These are phyloP conservation scores for Tipula confusa DNA, from an alignment of 2,888 invertebrate genomes.

Conservation along the genomic window DNA sequence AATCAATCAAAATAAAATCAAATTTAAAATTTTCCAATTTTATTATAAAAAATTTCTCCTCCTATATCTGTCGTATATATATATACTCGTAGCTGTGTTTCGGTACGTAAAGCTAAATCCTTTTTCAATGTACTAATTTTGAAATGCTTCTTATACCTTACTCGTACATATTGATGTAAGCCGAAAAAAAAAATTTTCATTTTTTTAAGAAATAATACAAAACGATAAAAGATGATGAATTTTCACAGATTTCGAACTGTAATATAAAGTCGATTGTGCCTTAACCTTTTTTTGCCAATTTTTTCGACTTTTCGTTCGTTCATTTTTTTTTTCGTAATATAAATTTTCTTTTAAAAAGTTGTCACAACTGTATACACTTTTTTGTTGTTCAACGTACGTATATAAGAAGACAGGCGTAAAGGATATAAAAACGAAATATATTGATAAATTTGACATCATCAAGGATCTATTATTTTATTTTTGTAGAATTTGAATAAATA, in stretches of 20 bases:
- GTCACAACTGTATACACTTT: slow-evolving; percentile 21
- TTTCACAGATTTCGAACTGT: slow-evolving; percentile 12
- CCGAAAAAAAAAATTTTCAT: not conserved
- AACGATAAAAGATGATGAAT: slow-evolving; percentile 25
- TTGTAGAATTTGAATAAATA: slow-evolving; percentile 15
- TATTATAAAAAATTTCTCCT: not conserved
- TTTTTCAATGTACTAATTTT: slow-evolving; percentile 8
- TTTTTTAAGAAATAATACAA: not conserved
- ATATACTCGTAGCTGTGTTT: too few relatives aligned
- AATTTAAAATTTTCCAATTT: slow-evolving; percentile 12
- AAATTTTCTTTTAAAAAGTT: slow-evolving; percentile 21
- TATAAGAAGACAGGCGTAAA: slow-evolving; percentile 5
- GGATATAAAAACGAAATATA: not conserved
- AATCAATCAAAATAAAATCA: slow-evolving; percentile 25
- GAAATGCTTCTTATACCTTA: not conserved
- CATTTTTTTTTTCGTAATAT: not conserved
- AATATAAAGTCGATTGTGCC: slow-evolving; percentile 20
- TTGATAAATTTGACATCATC: slow-evolving; percentile 25
- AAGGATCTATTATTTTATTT: slow-evolving; percentile 25
- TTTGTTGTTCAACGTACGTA: not conserved
- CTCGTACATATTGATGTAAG: too few relatives aligned
- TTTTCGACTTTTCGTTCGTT: not conserved
- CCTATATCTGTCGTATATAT: not conserved
- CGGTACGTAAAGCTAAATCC: slow-evolving; percentile 5
- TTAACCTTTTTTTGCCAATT: not conserved